phyloP scores from a whole-genome alignment of 2,888 invertebrate species.

The Camponotus fellah region DNA sequence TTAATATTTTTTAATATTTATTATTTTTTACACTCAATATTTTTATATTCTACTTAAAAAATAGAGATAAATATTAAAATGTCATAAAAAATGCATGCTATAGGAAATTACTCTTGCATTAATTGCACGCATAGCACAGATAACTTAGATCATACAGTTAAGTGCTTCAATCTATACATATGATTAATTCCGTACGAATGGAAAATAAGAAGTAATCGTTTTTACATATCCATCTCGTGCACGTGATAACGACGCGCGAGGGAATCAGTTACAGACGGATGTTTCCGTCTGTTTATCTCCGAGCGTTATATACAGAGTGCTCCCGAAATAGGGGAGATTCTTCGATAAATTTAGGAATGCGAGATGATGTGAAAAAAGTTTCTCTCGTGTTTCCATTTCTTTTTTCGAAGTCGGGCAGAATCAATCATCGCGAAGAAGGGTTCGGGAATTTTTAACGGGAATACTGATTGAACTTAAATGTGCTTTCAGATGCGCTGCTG shows the following conservation, averaged over 20 bases:
- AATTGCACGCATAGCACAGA: neutral
- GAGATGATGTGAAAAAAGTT: neutral
- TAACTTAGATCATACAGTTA: slow-evolving; percentile 1
- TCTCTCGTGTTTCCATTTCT: neutral
- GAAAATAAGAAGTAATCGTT: neutral
- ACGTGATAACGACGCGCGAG: neutral
- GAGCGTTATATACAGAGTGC: too few species aligned
- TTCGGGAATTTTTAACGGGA: neutral
- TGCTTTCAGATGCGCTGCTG: slow-evolving; percentile 95
- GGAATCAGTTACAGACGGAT: neutral
- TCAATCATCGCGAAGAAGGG: neutral
- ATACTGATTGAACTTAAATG: slow-evolving; percentile 5
- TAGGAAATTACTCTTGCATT: neutral
- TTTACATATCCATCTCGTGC: neutral
- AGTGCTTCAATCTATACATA: neutral
- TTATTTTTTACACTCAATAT: too few species aligned
- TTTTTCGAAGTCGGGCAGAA: neutral
- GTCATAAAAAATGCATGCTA: neutral
- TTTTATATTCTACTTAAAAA: neutral
- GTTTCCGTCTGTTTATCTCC: neutral
- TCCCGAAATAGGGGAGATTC: neutral
- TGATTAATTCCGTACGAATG: neutral
- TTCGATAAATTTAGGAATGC: slow-evolving; percentile 22
- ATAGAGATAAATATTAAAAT: neutral
- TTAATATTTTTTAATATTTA: too few species aligned